These are phyloP conservation scores for Osmerus mordax DNA, from an alignment of 2,113 vertebrate genomes.

Conservation along the genomic window DNA sequence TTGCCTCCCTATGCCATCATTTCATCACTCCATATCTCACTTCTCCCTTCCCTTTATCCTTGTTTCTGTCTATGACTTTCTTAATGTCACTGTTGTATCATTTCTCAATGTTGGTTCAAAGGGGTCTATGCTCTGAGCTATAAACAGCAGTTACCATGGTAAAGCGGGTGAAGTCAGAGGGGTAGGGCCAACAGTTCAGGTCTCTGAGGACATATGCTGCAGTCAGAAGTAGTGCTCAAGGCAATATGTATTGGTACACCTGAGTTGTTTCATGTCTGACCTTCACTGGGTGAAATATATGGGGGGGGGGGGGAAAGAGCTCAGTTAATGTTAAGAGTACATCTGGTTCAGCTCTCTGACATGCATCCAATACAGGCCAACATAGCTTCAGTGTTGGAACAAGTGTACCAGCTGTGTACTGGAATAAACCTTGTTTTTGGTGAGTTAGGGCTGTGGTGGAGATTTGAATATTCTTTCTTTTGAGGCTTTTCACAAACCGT, in stretches of 20 bases:
- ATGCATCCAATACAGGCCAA: no score
- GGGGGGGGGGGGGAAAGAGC: neutral
- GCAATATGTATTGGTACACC: neutral
- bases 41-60: constrained; percentile 11
- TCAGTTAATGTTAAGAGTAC: neutral
- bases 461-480: no score
- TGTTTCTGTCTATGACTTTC: neutral
- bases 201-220: neutral
- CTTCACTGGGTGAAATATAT: neutral
- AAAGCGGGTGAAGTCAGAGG: neutral
- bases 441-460: no score
- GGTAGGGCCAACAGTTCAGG: neutral
- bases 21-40: neutral
- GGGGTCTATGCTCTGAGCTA: neutral
- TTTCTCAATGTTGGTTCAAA: neutral
- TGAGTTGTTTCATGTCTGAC: neutral
- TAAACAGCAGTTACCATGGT: constrained; percentile 4
- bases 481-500: no score
- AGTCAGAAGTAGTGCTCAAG: no score
- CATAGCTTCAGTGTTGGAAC: no score
- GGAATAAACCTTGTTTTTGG: no score
- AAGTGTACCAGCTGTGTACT: no score
- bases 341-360: no score
- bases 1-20: constrained; percentile 26
- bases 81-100: neutral